Percentiles rank a stretch among this genome's conserved stretches.
Evolutionary conservation across 2,113 vertebrate species (phyloP).

Genomic region (Oplegnathus fasciatus): DNA sequence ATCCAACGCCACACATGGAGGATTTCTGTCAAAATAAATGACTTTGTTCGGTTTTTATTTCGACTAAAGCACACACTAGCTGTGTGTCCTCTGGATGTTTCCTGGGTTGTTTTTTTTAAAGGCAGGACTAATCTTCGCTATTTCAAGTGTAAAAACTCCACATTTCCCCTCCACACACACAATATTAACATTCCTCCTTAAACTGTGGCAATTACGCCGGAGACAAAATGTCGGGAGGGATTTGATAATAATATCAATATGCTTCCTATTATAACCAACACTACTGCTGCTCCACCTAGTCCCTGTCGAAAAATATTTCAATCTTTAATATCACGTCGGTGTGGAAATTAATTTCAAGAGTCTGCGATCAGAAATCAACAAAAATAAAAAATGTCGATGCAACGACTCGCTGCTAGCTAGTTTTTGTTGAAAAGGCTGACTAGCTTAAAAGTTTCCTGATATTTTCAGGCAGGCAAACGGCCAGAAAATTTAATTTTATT

Average conservation of each 20-base stretch:
- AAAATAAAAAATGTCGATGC: conserved; percentile 39
- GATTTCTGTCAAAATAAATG: conserved; percentile 46
- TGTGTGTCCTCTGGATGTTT: conserved; percentile 47
- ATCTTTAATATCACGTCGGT: conserved; percentile 69
- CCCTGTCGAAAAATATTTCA: conserved; percentile 55
- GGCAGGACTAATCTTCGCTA: conserved; percentile 45
- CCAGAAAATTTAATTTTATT: conserved; percentile 62
- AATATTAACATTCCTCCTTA: conserved; percentile 77
- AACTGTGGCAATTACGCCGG: conserved; percentile 71
- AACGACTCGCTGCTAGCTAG: not conserved
- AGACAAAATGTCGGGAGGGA: conserved; percentile 80
- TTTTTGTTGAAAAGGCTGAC: conserved; percentile 13
- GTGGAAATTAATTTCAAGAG: conserved; percentile 32
- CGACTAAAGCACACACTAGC: conserved; percentile 8
- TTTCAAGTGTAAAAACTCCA: conserved; percentile 64
- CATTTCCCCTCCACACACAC: conserved; percentile 42
- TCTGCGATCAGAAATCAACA: conserved; percentile 11
- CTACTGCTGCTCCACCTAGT: conserved; percentile 71
- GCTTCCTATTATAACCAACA: conserved; percentile 72
- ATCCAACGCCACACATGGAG: conserved; percentile 13
- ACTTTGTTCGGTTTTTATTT: conserved; percentile 28
- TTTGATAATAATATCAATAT: conserved; percentile 78
- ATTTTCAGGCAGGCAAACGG: conserved; percentile 48
- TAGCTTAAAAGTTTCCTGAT: conserved; percentile 75
- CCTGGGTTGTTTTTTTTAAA: conserved; percentile 22